These are phyloP conservation scores for Bagarius yarrelli DNA, from an alignment of 2,113 vertebrate species.

Conservation along the genomic window DNA sequence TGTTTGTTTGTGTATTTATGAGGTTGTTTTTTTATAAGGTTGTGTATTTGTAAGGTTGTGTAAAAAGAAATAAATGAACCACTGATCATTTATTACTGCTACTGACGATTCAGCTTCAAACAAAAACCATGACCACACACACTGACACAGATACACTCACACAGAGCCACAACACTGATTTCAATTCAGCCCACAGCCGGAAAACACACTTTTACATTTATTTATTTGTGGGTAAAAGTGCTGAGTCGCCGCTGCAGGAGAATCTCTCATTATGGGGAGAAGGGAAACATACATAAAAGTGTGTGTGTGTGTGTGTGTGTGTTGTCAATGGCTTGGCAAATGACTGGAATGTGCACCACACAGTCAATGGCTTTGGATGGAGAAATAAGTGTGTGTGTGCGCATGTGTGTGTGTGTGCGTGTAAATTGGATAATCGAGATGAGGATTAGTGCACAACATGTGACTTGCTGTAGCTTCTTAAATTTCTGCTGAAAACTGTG, in stretches of 20 bases:
- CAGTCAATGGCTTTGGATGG: constrained; percentile 9
- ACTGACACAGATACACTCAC: constrained; percentile 16
- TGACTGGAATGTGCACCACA: constrained; percentile 22
- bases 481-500: no score
- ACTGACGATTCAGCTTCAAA: constrained; percentile 12
- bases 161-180: constrained; percentile 31
- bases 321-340: constrained; percentile 16
- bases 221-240: constrained; percentile 42
- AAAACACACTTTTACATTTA: constrained; percentile 36
- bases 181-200: constrained; percentile 24
- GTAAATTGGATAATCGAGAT: constrained; percentile 6
- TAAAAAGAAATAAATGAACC: background rate
- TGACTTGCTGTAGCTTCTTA: no score
- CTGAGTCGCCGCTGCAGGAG: constrained; percentile 33
- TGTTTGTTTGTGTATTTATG: no score
- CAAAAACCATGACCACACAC: background rate
- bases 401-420: background rate
- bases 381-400: constrained; percentile 2
- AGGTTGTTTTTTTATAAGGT: no score
- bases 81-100: constrained; percentile 20
- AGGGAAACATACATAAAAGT: constrained; percentile 10
- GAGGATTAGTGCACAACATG: background rate
- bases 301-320: constrained; percentile 23
- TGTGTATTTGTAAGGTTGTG: no score
- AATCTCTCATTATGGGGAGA: constrained; percentile 20